Percentiles rank a stretch among this genome's conserved stretches.
These are phyloP conservation scores for Chelonia mydas DNA, from an alignment of 2,797 vertebrate species.

Conservation along the genomic window DNA sequence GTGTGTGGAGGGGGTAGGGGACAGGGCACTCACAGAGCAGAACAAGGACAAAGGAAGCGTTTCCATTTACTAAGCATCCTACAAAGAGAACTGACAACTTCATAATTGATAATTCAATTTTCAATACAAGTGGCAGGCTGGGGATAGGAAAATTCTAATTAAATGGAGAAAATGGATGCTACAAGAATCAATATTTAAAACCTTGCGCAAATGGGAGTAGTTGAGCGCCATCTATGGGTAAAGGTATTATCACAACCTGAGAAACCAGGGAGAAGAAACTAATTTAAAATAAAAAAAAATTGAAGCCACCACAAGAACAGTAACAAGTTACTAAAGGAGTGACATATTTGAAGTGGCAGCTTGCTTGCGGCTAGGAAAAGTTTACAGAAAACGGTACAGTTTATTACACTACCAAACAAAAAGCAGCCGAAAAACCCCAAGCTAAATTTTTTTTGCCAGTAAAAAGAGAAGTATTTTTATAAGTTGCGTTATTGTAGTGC, in stretches of 20 bases:
- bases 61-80: background rate
- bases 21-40: fast-evolving
- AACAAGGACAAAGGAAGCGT: background rate
- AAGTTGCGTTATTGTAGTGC: background rate
- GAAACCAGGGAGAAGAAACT: background rate
- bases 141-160: background rate
- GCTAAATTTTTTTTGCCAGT: too few species aligned
- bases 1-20: background rate
- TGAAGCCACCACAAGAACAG: background rate
- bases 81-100: background rate
- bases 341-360: background rate
- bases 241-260: background rate
- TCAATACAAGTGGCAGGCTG: background rate
- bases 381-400: background rate
- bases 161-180: background rate
- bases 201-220: background rate
- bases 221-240: background rate
- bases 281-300: background rate
- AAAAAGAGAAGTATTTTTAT: background rate
- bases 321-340: background rate
- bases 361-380: background rate
- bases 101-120: background rate
- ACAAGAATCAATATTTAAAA: background rate
- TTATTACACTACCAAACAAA: background rate
- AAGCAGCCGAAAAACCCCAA: background rate